These are phyloP conservation scores for Marronus borbonicus DNA, from an alignment of 2,888 invertebrate genomes.

Conservation along the genomic window DNA sequence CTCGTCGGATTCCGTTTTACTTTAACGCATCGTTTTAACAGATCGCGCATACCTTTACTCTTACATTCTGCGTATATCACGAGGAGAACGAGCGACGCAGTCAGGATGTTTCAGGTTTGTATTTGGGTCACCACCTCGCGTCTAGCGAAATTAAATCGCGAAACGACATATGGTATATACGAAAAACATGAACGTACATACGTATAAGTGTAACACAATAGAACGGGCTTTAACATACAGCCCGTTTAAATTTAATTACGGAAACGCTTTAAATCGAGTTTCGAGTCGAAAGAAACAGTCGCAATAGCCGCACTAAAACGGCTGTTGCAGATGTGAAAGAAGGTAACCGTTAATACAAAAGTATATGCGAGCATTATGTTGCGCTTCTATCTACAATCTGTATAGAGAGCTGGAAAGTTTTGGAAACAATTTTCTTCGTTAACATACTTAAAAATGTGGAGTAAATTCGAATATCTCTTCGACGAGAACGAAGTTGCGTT, in stretches of 20 bases:
- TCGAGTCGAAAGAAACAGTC: conserved; percentile 7
- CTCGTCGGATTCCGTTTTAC: too few species aligned
- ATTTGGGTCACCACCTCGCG: conserved; percentile 16
- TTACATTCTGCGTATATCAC: too few species aligned
- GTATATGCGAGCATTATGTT: conserved; percentile 4
- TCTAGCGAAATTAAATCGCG: conserved; percentile 23
- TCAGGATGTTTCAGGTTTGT: conserved; percentile 27
- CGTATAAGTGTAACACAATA: conserved; percentile 13
- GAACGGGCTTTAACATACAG: conserved; percentile 21
- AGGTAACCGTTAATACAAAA: conserved; percentile 19
- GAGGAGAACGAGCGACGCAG: conserved; percentile 4
- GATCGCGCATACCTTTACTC: too few species aligned
- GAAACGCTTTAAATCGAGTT: conserved; percentile 25
- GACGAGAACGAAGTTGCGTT: not conserved
- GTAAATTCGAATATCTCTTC: too few species aligned
- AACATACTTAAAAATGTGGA: too few species aligned
- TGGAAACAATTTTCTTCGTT: too few species aligned
- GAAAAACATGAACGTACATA: not conserved
- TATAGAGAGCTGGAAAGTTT: not conserved
- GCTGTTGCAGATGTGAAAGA: conserved; percentile 29
- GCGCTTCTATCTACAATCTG: not conserved
- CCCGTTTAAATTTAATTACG: conserved; percentile 20
- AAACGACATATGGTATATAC: conserved; percentile 28
- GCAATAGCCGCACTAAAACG: not conserved
- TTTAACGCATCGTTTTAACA: too few species aligned